Base-by-base conservation (phyloP, 2,797 vertebrate species). In the Phaenicophaeus curvirostris region DNA sequence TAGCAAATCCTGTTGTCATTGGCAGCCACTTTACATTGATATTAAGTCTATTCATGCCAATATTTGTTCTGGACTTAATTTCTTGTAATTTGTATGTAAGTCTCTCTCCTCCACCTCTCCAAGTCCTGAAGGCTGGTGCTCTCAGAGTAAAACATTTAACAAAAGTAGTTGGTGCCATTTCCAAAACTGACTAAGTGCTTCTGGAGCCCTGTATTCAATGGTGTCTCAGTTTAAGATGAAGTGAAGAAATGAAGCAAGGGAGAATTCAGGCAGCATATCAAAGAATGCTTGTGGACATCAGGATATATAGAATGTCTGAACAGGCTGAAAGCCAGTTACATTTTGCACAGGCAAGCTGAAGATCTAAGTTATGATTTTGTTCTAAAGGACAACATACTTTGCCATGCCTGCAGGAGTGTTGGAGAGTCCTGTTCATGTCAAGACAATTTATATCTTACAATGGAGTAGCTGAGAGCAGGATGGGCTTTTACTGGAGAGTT, bases 31-130 rank as follows among this genome's bases (percentile, higher is more conserved):
- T 93, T 91, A 48, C 27, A 35, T 46, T 84, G 63, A 66, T 44
- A 18, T 28, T 78, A 94, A 85, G 48, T 76, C 82, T 68, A 13
- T 75, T 94, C 91, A 92, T 81, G 62, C 44, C 0, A 5, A 78
- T 75, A 92, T 94, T 93, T 94, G 51, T 82, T 95, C 63, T 94
- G 85, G 50, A 68, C 89, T 93, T 89, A 68, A 67, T 63, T 80
- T 84, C 27, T 79, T 86, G 59, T 91, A 94, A 96, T 91, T 86
- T 78, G 27, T 5, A 16, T 58, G 8, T 68, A 58, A 94, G 76
- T 46, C 55, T 92, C 62, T 50, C 20, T 83, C 66, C 35, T 85
- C 46, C 59, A 91, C 75, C 48, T 76, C 77, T 79, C 7, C 61
- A 83, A 51, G 30, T 73, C 48, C 86, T 79, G 35, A 80, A 93